Evolutionary conservation across 2,797 vertebrate genomes (phyloP).

Genomic region (Sardinella longiceps): DNA sequence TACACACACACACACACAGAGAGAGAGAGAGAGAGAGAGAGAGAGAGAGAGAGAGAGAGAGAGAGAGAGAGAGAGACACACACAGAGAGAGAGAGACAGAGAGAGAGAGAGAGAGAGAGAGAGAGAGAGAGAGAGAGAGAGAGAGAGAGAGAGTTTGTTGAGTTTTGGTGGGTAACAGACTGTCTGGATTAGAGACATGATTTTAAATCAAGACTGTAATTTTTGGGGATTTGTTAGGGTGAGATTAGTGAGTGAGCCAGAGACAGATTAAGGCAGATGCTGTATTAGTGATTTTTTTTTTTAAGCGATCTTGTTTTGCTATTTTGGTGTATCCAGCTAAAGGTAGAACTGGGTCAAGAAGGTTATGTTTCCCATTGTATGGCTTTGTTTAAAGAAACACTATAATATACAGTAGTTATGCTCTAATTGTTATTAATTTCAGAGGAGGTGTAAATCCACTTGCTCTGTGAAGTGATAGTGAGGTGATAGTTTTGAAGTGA

Average conservation of each 20-base stretch:
- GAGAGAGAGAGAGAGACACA: slow-evolving; percentile 14
- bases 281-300: background rate
- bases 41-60: slow-evolving; percentile 33
- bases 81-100: background rate
- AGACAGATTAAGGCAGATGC: background rate
- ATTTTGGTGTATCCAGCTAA: background rate
- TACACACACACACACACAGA: too few species aligned
- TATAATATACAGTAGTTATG: too few species aligned
- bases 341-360: background rate
- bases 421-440: too few species aligned
- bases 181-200: background rate
- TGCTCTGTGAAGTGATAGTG: too few species aligned
- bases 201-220: background rate
- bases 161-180: background rate
- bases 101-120: slow-evolving; percentile 3
- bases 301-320: background rate
- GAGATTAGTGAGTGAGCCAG: slow-evolving; percentile 2
- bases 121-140: slow-evolving; percentile 32
- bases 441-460: too few species aligned
- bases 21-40: background rate
- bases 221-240: background rate
- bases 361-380: background rate
- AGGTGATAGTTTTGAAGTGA: too few species aligned
- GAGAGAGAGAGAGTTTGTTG: background rate
- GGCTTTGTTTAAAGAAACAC: background rate